phyloP scores from a whole-genome alignment of 2,113 vertebrate genomes.

The Turdus rufiventris region DNA sequence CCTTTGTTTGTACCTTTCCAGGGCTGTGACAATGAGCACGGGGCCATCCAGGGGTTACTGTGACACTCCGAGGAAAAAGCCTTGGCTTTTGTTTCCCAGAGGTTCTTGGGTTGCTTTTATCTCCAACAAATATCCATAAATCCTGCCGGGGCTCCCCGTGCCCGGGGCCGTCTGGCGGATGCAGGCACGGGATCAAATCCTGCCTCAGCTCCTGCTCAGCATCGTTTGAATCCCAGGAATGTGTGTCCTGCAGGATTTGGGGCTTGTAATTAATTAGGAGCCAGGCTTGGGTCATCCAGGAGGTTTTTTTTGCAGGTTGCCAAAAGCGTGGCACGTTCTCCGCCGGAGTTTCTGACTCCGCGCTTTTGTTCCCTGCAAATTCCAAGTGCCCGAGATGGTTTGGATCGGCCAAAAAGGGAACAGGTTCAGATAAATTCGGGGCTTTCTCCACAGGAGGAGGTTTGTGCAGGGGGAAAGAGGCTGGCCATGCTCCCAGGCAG shows the following conservation, averaged over 20 bases:
- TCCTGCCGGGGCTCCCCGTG: not conserved
- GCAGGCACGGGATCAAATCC: not conserved
- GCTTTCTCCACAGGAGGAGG: not conserved
- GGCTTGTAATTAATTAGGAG: not conserved
- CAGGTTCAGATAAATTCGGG: not conserved
- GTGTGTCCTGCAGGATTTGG: not conserved
- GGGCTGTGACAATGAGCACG: not conserved
- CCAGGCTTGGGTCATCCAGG: not conserved
- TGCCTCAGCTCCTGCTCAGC: not conserved
- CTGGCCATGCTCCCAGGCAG: not conserved
- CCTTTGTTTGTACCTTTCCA: constrained; percentile 50
- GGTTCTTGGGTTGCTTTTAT: not conserved
- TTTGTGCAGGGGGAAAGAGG: not conserved
- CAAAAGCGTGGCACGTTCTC: not conserved
- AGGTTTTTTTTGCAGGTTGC: not conserved
- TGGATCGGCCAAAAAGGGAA: not conserved
- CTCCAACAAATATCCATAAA: constrained; percentile 43
- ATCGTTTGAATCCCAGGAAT: not conserved
- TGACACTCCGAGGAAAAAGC: not conserved
- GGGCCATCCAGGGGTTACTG: constrained; percentile 61
- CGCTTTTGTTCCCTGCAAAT: not conserved
- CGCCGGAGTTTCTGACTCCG: not conserved
- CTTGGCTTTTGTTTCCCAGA: constrained; percentile 18
- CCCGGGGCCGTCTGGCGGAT: not conserved
- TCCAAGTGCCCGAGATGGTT: not conserved